These are phyloP conservation scores for Drosophila borborema DNA, from an alignment of 2,888 invertebrate genomes.

Conservation along the genomic window DNA sequence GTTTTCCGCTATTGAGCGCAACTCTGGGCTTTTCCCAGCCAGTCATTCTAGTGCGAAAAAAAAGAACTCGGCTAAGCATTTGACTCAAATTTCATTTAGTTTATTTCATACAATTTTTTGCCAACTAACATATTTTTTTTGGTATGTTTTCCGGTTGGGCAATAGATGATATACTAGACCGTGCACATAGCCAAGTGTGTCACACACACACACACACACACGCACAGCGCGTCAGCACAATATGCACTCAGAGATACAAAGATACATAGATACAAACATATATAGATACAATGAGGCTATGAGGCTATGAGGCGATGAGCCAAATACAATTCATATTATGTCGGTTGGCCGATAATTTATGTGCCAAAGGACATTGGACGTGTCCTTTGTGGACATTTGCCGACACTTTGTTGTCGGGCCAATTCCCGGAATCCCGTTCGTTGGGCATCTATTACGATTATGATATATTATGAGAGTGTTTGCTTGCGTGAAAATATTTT, in stretches of 20 bases:
- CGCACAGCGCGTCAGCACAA: conserved; percentile 58
- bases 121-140: conserved; percentile 66
- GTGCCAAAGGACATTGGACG: conserved; percentile 73
- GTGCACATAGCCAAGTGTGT: conserved; percentile 56
- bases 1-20: conserved; percentile 61
- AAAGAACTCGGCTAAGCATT: conserved; percentile 43
- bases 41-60: conserved; percentile 48
- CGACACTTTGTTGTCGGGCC: conserved; percentile 27
- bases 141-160: conserved; percentile 61
- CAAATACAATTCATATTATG: conserved; percentile 61
- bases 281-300: conserved; percentile 5
- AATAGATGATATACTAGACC: conserved; percentile 44
- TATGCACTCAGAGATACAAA: conserved; percentile 18
- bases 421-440: conserved; percentile 54
- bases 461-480: conserved; percentile 56
- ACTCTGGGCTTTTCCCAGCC: conserved; percentile 57
- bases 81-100: conserved; percentile 52
- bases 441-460: conserved; percentile 51
- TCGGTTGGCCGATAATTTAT: conserved; percentile 59
- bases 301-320: conserved; percentile 9
- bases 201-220: conserved; percentile 40
- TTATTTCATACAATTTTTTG: conserved; percentile 7
- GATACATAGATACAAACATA: conserved; percentile 11
- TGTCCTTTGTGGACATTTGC: conserved; percentile 62
- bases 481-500: conserved; percentile 71